phyloP scores from a whole-genome alignment of 2,888 invertebrate genomes.

The Leucophenga maculata region DNA sequence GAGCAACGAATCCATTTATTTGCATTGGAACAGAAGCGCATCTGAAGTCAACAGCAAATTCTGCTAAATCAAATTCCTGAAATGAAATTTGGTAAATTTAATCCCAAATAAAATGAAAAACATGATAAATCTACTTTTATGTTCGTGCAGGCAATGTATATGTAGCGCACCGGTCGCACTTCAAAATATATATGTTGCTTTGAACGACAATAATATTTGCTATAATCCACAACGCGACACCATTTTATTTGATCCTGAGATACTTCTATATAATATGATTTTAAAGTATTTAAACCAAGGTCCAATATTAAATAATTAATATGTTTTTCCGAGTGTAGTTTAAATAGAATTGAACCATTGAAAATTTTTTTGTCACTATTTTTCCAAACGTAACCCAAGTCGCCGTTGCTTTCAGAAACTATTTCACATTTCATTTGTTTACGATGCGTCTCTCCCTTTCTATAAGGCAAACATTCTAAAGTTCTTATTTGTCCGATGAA shows the following conservation, averaged over 20 bases:
- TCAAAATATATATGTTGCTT: not conserved
- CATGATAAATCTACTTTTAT: not conserved
- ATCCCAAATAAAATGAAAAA: not conserved
- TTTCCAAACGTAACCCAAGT: not conserved
- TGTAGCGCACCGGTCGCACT: not conserved
- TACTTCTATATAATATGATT: not conserved
- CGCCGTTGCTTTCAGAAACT: not conserved
- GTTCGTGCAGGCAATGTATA: not conserved
- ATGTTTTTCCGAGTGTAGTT: not conserved
- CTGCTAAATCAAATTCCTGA: not conserved
- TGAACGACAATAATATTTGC: not conserved
- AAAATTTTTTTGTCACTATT: not conserved
- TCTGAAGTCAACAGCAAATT: not conserved
- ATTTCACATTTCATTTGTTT: not conserved
- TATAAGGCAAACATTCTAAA: not conserved
- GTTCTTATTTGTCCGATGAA: not conserved
- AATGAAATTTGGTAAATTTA: not conserved
- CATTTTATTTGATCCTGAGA: not conserved
- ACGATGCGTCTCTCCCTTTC: not conserved
- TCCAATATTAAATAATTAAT: not conserved
- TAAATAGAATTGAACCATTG: not conserved
- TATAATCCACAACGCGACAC: not conserved
- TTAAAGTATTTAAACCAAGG: not conserved
- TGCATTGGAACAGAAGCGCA: not conserved
- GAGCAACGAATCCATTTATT: not conserved